Evolutionary conservation across 2,113 vertebrate genomes (phyloP).

Genomic region (Noturus placidus): DNA sequence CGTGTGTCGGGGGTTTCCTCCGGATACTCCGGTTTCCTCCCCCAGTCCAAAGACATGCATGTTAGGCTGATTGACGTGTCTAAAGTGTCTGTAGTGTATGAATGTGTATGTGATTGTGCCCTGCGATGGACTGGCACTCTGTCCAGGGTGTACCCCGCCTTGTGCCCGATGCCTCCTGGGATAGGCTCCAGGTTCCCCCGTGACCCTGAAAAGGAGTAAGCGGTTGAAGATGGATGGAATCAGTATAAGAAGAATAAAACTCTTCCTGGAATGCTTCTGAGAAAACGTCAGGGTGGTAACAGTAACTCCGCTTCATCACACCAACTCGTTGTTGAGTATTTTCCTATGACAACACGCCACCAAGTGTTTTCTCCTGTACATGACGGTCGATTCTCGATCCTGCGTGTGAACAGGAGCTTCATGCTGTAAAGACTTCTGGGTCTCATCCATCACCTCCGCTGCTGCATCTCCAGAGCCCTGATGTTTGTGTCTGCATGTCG

Average conservation of each 20-base stretch:
- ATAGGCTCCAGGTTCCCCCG: too few species aligned
- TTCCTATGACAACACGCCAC: not conserved
- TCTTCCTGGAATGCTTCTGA: not conserved
- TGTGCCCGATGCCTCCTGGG: too few species aligned
- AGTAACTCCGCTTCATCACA: not conserved
- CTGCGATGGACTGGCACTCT: too few species aligned
- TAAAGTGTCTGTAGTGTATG: too few species aligned
- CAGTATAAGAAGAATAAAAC: not conserved
- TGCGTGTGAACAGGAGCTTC: constrained; percentile 7
- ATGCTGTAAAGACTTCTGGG: not conserved
- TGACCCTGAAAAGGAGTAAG: too few species aligned
- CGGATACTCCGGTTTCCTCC: too few species aligned
- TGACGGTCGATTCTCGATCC: not conserved
- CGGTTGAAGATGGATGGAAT: too few species aligned
- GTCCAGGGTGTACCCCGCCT: too few species aligned
- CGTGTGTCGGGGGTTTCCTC: too few species aligned
- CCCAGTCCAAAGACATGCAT: too few species aligned
- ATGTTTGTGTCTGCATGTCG: constrained; percentile 29
- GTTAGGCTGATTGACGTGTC: too few species aligned
- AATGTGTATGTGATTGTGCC: too few species aligned
- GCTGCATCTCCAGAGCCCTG: not conserved
- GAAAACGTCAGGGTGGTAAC: not conserved
- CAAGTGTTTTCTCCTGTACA: not conserved
- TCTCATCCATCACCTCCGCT: not conserved
- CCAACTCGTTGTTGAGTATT: not conserved